Evolutionary conservation across 2,113 vertebrate genomes (phyloP).

Genomic region (Lophura nycthemera): DNA sequence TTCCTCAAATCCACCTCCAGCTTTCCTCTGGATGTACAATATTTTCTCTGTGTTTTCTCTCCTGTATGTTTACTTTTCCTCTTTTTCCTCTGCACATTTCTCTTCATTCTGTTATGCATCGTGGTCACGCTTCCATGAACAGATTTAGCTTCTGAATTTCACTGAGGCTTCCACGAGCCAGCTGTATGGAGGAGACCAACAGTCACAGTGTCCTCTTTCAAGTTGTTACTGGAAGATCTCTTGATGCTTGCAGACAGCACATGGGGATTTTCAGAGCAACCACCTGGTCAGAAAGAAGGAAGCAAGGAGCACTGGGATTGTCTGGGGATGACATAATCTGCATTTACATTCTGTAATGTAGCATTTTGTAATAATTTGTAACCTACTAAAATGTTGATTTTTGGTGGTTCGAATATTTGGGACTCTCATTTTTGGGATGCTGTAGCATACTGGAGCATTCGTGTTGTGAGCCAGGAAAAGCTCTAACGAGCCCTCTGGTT

Average conservation of each 20-base stretch:
- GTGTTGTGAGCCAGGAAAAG: neutral
- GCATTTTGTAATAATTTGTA: neutral
- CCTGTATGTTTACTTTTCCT: conserved; percentile 13
- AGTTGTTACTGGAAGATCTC: conserved; percentile 48
- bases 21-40: neutral
- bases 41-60: neutral
- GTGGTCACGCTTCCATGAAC: conserved; percentile 22
- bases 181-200: conserved; percentile 42
- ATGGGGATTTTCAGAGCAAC: conserved; percentile 11
- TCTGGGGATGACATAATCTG: neutral
- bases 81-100: neutral
- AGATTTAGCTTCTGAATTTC: conserved; percentile 53
- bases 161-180: conserved; percentile 43
- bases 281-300: neutral
- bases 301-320: neutral
- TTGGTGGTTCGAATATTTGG: neutral
- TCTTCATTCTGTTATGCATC: neutral
- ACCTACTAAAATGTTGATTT: neutral
- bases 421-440: neutral
- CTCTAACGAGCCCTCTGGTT: neutral
- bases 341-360: neutral
- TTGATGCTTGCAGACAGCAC: conserved; percentile 52
- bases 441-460: neutral
- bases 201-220: conserved; percentile 31
- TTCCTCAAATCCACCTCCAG: neutral